Conservation (phyloP, 92 coral and sea anemone genomes). For the Paragorgia papillata region DNA sequence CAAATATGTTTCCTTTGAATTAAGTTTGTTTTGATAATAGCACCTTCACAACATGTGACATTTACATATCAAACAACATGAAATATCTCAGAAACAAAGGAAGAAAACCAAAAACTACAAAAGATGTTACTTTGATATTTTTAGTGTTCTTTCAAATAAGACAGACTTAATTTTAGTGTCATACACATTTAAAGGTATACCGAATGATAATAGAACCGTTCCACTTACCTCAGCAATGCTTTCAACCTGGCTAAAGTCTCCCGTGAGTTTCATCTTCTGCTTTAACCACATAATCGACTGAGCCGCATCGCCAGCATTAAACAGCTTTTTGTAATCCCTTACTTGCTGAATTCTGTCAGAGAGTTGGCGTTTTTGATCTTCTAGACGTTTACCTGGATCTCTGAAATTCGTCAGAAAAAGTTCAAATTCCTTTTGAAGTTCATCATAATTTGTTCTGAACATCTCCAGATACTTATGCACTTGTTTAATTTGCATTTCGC, state of each 20-base stretch:
- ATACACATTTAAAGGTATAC: too few relatives aligned
- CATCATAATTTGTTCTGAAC: slow-evolving; percentile 1
- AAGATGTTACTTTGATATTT: too few relatives aligned
- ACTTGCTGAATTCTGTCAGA: slow-evolving; percentile 48
- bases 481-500: slow-evolving; percentile 35
- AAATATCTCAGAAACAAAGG: too few relatives aligned
- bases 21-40: too few relatives aligned
- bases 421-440: slow-evolving; percentile 52
- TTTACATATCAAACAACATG: too few relatives aligned
- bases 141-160: too few relatives aligned
- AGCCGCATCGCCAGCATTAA: slow-evolving; percentile 64
- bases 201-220: too few relatives aligned
- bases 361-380: slow-evolving; percentile 1
- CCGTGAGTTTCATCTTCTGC: slow-evolving; percentile 43
- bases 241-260: slow-evolving; percentile 68
- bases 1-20: too few relatives aligned
- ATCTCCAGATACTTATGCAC: slow-evolving; percentile 52
- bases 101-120: too few relatives aligned
- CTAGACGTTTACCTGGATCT: neutral
- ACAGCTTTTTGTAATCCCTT: slow-evolving; percentile 51
- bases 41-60: too few relatives aligned
- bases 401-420: slow-evolving; percentile 18
- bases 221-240: slow-evolving; percentile 64
- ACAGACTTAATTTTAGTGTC: too few relatives aligned
- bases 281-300: slow-evolving; percentile 54